Base-by-base conservation (phyloP, 2,888 invertebrate species). In the Tipula confusa region DNA sequence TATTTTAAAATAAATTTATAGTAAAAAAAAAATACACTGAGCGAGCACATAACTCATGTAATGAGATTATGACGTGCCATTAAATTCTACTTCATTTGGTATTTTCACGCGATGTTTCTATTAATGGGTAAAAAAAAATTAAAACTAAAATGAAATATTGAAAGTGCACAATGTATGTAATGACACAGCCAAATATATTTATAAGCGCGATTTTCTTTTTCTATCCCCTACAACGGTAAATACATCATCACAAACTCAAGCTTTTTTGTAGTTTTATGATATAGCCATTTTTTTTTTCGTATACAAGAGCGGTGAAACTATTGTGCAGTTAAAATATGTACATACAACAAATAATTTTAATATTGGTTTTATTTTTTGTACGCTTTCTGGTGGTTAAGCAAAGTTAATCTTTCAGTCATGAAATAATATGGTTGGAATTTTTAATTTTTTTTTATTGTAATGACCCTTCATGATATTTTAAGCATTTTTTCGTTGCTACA, bases 1-100 rank as follows among this genome's bases (percentile, higher is more conserved):
- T 64, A n/a, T 64, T 43, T 1, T 1, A 43, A 43, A 64, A 9
- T 64, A 43, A 43, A 43, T 64, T 64, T 64, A 11, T 6, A 64
- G 1, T 24, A 24, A 64, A 43, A 0, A 43, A 43, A 43, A 43
- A 43, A 43, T 5, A 43, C 1, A 15, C 4, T 6, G 64, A 64
- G 64, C 64, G 64, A 3, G 43, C 43, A 15, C 43, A 64, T 64
- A 24, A 64, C 64, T 64, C 64, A 64, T 64, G 64, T 64, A 64
- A 64, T 24, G 64, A 64, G 64, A 64, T 64, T 64, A 64, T 64
- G 64, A 64, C 64, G 64, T 64, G 64, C 64, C 24, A 64, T 64
- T 24, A 64, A 64, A 64, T 64, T 9, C 9, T 64, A 24, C 64
- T 64, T 64, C 64, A 64, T 64, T 64, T 24, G 64, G 64, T 64